Percentiles rank a stretch among this genome's conserved stretches.
phyloP scores from a whole-genome alignment of 2,113 vertebrate genomes.

The Phrynocephalus versicolor region DNA sequence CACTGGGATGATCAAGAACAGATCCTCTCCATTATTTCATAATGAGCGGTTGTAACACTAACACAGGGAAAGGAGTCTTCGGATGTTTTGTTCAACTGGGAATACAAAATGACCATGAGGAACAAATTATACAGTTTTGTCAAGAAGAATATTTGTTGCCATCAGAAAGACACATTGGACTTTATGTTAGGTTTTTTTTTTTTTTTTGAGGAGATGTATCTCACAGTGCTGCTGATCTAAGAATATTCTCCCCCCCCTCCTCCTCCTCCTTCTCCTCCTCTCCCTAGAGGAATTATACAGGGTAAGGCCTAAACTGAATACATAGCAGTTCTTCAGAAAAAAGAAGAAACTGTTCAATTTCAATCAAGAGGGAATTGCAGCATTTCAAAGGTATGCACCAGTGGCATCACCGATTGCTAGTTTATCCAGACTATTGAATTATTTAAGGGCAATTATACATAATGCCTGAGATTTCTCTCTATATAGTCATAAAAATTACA shows the following conservation, averaged over 20 bases:
- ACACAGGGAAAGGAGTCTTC: too few relatives aligned
- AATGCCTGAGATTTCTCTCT: not conserved
- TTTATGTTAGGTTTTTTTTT: too few relatives aligned
- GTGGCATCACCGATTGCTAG: not conserved
- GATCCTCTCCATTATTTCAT: too few relatives aligned
- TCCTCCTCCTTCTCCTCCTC: too few relatives aligned
- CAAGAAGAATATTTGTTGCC: too few relatives aligned
- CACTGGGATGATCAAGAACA: too few relatives aligned
- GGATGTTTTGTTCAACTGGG: too few relatives aligned
- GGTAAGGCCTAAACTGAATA: not conserved
- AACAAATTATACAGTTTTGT: not conserved
- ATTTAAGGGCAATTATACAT: conserved; percentile 20
- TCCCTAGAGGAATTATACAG: not conserved
- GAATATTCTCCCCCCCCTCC: too few relatives aligned
- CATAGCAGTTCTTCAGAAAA: not conserved
- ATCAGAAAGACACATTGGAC: too few relatives aligned
- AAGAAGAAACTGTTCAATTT: not conserved
- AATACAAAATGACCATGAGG: not conserved
- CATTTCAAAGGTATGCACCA: conserved; percentile 21
- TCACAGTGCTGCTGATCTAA: too few relatives aligned
- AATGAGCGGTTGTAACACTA: too few relatives aligned
- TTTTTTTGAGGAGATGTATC: too few relatives aligned
- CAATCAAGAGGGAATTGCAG: not conserved
- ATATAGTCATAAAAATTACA: conserved; percentile 5
- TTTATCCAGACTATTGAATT: conserved; percentile 9